Evolutionary conservation across 2,797 vertebrate species (phyloP).

Genomic region (Danio jaintianensis): DNA sequence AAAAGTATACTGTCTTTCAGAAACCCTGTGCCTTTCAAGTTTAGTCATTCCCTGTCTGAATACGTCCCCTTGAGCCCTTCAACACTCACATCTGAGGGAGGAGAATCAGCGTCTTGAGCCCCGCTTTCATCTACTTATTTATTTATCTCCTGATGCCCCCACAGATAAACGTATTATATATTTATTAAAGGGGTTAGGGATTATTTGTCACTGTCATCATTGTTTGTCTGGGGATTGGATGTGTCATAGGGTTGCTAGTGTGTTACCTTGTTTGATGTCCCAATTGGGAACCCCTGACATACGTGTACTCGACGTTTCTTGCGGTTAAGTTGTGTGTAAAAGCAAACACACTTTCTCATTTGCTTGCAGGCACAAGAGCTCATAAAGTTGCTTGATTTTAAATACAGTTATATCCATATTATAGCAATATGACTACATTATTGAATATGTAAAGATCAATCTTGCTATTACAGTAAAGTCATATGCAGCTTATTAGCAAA

Average conservation of each 20-base stretch:
- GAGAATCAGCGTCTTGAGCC: conserved; percentile 14
- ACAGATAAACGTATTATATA: conserved; percentile 43
- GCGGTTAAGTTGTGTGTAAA: conserved; percentile 56
- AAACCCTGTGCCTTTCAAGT: conserved; percentile 35
- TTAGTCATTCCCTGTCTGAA: conserved; percentile 22
- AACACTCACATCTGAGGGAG: conserved; percentile 17
- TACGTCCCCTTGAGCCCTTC: conserved; percentile 8
- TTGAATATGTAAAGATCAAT: conserved; percentile 19
- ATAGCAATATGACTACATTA: conserved; percentile 12
- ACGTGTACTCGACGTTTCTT: conserved; percentile 58
- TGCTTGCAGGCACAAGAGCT: conserved; percentile 7
- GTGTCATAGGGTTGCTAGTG: conserved; percentile 70
- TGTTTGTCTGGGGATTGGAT: conserved; percentile 59
- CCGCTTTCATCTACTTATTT: conserved; percentile 43
- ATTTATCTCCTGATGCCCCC: conserved; percentile 39
- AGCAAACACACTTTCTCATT: conserved; percentile 6
- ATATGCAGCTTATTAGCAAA: conserved; percentile 7
- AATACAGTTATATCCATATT: conserved; percentile 3
- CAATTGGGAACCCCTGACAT: conserved; percentile 54
- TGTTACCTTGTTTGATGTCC: conserved; percentile 68
- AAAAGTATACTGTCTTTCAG: conserved; percentile 38
- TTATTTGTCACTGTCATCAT: conserved; percentile 56
- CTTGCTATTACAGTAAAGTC: background rate
- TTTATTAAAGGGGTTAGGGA: conserved; percentile 51
- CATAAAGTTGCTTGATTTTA: conserved; percentile 19